These are phyloP conservation scores for Caenorhabditis sp. DNA, from an alignment of 2,888 invertebrate species.

Conservation along the genomic window DNA sequence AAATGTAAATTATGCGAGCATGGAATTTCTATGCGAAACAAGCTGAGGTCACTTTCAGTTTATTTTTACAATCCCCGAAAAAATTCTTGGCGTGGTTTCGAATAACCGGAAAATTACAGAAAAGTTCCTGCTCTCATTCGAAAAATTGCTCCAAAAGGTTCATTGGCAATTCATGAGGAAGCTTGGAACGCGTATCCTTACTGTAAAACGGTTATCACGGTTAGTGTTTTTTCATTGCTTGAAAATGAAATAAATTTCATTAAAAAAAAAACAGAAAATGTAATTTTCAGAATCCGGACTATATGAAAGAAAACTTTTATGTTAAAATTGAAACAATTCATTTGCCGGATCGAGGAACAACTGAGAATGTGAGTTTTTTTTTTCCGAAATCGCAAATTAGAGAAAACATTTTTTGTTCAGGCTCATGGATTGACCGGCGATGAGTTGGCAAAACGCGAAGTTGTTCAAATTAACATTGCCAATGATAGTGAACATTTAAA, in stretches of 20 bases:
- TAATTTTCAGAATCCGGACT: conserved; percentile 73
- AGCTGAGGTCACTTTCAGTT: too few relatives aligned
- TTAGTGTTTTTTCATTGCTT: conserved; percentile 36
- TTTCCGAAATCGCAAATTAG: too few relatives aligned
- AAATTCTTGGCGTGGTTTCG: background rate
- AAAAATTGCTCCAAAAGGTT: conserved; percentile 86
- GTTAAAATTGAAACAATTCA: conserved; percentile 95
- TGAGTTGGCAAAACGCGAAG: conserved; percentile 84
- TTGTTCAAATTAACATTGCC: conserved; percentile 90
- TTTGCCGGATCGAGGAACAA: conserved; percentile 78
- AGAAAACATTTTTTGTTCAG: too few relatives aligned
- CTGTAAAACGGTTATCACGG: conserved; percentile 82
- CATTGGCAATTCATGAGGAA: conserved; percentile 95
- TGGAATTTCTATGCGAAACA: too few relatives aligned
- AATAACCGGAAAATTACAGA: conserved; percentile 37
- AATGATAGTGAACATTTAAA: conserved; percentile 77
- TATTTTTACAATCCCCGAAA: too few relatives aligned
- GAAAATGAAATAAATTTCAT: background rate
- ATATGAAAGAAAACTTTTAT: conserved; percentile 91
- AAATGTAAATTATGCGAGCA: too few relatives aligned
- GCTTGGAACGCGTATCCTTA: conserved; percentile 99
- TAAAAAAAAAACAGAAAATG: background rate
- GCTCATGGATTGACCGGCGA: conserved; percentile 90
- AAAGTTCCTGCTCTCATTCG: conserved; percentile 92
- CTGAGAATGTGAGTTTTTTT: conserved; percentile 64